Conservation (phyloP, 2,797 vertebrate genomes). For the Hypotaenidia philippensis region DNA sequence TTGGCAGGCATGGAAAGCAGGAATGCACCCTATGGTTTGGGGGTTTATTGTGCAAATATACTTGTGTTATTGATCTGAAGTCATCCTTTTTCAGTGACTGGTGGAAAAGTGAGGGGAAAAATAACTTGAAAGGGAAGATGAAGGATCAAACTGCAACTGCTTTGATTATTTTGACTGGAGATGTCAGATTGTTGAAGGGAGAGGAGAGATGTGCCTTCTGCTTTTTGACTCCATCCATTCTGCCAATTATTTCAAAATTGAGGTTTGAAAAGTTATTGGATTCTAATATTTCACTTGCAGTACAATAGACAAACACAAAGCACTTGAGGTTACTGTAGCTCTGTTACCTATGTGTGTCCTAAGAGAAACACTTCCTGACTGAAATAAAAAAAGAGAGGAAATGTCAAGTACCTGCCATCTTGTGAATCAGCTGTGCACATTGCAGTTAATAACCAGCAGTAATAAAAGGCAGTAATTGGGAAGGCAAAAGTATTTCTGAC, state of each 20-base stretch:
- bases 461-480: slow-evolving; percentile 30
- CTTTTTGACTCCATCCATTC: slow-evolving; percentile 17
- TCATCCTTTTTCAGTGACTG: neutral
- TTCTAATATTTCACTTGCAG: neutral
- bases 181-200: slow-evolving; percentile 36
- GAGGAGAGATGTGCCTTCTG: neutral
- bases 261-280: neutral
- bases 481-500: slow-evolving; percentile 21
- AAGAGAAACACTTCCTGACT: neutral
- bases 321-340: neutral
- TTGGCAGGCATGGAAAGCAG: neutral
- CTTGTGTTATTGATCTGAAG: slow-evolving; percentile 4
- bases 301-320: neutral
- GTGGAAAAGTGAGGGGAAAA: neutral
- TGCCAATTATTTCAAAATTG: slow-evolving; percentile 24
- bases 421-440: neutral
- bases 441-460: neutral
- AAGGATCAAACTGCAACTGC: neutral
- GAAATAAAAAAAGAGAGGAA: neutral
- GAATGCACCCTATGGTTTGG: neutral
- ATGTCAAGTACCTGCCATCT: neutral
- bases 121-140: slow-evolving; percentile 27
- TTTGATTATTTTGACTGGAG: slow-evolving; percentile 65
- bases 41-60: slow-evolving; percentile 23
- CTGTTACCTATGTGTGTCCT: neutral